phyloP scores from a whole-genome alignment of 2,888 invertebrate species.

The Epinotia brunnichana region DNA sequence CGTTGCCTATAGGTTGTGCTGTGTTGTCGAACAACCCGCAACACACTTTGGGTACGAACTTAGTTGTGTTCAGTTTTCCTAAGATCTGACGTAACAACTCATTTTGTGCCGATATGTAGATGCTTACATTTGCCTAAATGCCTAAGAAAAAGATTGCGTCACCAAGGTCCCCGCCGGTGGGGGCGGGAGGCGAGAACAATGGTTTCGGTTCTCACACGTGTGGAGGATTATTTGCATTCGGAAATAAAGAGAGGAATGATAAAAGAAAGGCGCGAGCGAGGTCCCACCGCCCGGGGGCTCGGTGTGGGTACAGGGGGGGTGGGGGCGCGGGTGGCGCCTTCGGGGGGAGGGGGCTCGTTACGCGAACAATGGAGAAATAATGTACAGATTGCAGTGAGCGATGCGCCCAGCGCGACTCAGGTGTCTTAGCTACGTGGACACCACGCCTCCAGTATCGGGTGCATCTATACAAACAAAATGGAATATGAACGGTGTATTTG shows the following conservation, averaged over 20 bases:
- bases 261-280: constrained; percentile 84
- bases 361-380: constrained; percentile 85
- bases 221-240: constrained; percentile 85
- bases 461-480: constrained; percentile 40
- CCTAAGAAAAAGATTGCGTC: constrained; percentile 82
- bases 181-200: constrained; percentile 82
- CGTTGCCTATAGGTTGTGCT: no score
- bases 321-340: constrained; percentile 58
- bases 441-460: constrained; percentile 58
- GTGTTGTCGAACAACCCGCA: not conserved
- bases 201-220: constrained; percentile 85
- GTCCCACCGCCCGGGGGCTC: constrained; percentile 82
- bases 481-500: constrained; percentile 32
- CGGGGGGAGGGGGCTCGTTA: constrained; percentile 79
- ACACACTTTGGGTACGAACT: not conserved
- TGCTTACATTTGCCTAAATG: constrained; percentile 78
- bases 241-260: constrained; percentile 84
- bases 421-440: constrained; percentile 79
- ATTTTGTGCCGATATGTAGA: constrained; percentile 50
- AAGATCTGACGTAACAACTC: constrained; percentile 33
- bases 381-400: constrained; percentile 85
- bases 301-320: constrained; percentile 77
- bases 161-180: constrained; percentile 80
- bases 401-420: constrained; percentile 83
- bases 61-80: constrained; percentile 16